Conservation (phyloP, 2,888 invertebrate genomes). For the Schizotus pectinicornis region DNA sequence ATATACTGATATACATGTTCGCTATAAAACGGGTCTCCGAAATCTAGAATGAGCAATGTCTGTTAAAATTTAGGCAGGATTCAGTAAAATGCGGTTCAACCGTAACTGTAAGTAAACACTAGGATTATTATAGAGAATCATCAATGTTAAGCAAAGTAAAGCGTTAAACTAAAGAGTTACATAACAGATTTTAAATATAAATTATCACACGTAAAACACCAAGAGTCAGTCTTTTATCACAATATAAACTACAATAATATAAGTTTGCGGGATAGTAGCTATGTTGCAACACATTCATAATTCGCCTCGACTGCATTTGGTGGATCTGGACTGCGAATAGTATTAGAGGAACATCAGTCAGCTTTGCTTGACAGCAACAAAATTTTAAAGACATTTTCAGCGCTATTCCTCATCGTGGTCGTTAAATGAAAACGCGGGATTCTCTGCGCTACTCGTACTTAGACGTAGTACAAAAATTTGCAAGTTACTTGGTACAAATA, state of each 20-base stretch:
- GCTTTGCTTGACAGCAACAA: too few relatives aligned
- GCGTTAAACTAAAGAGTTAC: slow-evolving; percentile 5
- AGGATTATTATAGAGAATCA: not conserved
- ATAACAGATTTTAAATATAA: slow-evolving; percentile 7
- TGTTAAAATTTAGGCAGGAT: slow-evolving; percentile 16
- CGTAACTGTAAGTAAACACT: slow-evolving; percentile 12
- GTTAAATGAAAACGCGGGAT: too few relatives aligned
- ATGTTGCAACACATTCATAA: too few relatives aligned
- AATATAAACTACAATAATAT: slow-evolving; percentile 20
- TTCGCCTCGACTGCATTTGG: too few relatives aligned
- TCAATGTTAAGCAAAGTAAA: slow-evolving; percentile 16
- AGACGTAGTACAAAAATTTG: too few relatives aligned
- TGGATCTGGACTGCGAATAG: not conserved
- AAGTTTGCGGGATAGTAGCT: not conserved
- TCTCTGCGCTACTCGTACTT: too few relatives aligned
- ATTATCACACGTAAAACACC: slow-evolving; percentile 23
- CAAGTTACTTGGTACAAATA: too few relatives aligned
- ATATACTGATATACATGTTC: slow-evolving; percentile 22
- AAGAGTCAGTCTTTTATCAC: slow-evolving; percentile 27
- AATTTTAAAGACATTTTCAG: too few relatives aligned
- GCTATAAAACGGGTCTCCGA: not conserved
- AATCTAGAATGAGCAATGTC: slow-evolving; percentile 11
- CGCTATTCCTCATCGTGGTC: too few relatives aligned
- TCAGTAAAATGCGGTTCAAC: not conserved
- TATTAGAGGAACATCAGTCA: slow-evolving; percentile 15